These are phyloP conservation scores for Diarsia rubi DNA, from an alignment of 2,888 invertebrate species.

Conservation along the genomic window DNA sequence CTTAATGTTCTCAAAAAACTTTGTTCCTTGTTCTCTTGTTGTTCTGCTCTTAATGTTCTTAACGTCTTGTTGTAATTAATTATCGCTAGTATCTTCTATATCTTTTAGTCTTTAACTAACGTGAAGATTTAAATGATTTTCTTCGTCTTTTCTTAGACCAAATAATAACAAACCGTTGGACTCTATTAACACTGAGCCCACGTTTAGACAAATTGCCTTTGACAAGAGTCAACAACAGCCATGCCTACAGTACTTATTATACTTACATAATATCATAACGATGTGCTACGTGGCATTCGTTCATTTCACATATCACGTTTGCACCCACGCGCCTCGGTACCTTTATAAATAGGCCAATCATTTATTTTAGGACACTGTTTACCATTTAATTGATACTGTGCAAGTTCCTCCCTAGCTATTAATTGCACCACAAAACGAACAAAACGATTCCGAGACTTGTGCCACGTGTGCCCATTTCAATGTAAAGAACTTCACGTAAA, in stretches of 20 bases:
- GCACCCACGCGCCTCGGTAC: conserved; percentile 38
- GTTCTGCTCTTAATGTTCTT: no score
- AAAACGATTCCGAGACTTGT: conserved; percentile 16
- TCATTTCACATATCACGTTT: conserved; percentile 59
- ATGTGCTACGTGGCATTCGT: conserved; percentile 15
- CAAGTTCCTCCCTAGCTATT: conserved; percentile 6
- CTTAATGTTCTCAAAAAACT: no score
- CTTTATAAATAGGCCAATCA: conserved; percentile 38
- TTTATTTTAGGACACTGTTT: conserved; percentile 43
- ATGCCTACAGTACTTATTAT: not conserved
- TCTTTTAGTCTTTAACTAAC: not conserved
- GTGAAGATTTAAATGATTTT: conserved; percentile 1
- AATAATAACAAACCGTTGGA: not conserved
- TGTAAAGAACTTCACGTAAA: conserved; percentile 42
- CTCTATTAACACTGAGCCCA: not conserved
- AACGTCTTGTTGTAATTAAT: no score
- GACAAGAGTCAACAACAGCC: not conserved
- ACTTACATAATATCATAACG: not conserved
- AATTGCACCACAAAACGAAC: conserved; percentile 1
- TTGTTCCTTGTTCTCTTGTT: no score
- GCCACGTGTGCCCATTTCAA: conserved; percentile 40
- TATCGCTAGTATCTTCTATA: not conserved
- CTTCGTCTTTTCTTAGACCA: not conserved
- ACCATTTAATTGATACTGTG: conserved; percentile 12
- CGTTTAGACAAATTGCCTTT: conserved; percentile 1